phyloP scores from a whole-genome alignment of 37 sponge, comb jelly and placozoan species.

The Halisarca cf. caerulea region DNA sequence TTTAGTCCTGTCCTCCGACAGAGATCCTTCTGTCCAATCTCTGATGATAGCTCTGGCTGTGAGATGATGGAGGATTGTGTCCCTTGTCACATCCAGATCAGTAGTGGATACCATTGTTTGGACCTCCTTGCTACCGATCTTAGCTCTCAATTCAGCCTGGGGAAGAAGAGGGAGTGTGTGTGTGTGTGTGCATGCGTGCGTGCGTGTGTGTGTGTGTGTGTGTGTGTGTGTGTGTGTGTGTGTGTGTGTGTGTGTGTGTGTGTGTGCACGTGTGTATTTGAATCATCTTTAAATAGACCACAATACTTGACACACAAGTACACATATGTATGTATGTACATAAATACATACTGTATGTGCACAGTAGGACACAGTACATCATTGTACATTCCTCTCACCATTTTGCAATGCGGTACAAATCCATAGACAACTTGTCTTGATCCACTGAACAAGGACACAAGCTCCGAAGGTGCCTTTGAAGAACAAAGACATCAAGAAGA shows the following conservation, averaged over 20 bases:
- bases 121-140: constrained; percentile 84
- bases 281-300: too few species aligned
- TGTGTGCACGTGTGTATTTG: too few species aligned
- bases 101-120: constrained; percentile 87
- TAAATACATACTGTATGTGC: too few species aligned
- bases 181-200: too few species aligned
- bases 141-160: constrained; percentile 80
- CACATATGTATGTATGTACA: too few species aligned
- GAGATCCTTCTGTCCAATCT: constrained; percentile 90
- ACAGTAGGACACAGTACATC: too few species aligned
- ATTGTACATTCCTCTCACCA: constrained; percentile 29
- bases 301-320: too few species aligned
- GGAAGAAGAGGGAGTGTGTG: not conserved
- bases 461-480: constrained; percentile 88
- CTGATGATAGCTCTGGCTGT: constrained; percentile 95
- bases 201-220: too few species aligned
- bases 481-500: too few species aligned
- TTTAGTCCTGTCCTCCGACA: constrained; percentile 69
- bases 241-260: not conserved
- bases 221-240: too few species aligned
- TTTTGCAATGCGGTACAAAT: constrained; percentile 86
- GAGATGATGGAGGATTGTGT: constrained; percentile 86
- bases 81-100: constrained; percentile 81
- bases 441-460: constrained; percentile 87
- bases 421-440: constrained; percentile 94